Conservation (phyloP, 2,113 vertebrate genomes). For the Spea multiplicata region DNA sequence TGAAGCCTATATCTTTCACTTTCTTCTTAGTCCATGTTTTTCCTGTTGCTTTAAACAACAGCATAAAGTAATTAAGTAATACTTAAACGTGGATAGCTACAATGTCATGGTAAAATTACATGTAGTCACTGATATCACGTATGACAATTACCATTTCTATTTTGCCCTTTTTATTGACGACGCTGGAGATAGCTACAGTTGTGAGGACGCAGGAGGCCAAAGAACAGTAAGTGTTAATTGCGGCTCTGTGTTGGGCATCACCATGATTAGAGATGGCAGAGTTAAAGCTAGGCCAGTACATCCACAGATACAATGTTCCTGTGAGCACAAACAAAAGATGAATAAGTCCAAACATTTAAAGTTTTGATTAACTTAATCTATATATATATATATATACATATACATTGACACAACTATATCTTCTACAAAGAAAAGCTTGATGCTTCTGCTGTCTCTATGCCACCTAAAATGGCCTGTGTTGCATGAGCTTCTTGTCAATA, state of each 20-base stretch:
- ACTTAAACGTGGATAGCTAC: too few species aligned
- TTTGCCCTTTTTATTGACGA: conserved; percentile 83
- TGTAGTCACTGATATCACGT: background rate
- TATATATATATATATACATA: too few species aligned
- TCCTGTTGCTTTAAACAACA: too few species aligned
- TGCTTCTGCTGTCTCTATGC: too few species aligned
- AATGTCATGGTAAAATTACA: background rate
- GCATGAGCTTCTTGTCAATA: too few species aligned
- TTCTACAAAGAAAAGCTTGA: too few species aligned
- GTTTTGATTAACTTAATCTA: too few species aligned
- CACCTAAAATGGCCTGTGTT: too few species aligned
- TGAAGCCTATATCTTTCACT: too few species aligned
- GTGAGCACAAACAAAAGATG: background rate
- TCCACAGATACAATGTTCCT: conserved; percentile 95
- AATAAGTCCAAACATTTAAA: background rate
- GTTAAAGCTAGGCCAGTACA: conserved; percentile 99
- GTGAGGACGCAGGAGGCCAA: conserved; percentile 84
- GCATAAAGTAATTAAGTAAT: too few species aligned
- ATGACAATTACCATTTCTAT: conserved; percentile 82
- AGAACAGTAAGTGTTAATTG: conserved; percentile 88
- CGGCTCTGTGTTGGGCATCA: conserved; percentile 85
- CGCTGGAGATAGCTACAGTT: conserved; percentile 81
- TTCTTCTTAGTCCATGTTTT: too few species aligned
- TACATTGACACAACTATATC: too few species aligned
- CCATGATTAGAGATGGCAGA: conserved; percentile 81